Evolutionary conservation across 2,797 vertebrate genomes (phyloP), one percentile per base, ranked within the genome.

Genomic region (Amblyopsis hoosieri): DNA sequence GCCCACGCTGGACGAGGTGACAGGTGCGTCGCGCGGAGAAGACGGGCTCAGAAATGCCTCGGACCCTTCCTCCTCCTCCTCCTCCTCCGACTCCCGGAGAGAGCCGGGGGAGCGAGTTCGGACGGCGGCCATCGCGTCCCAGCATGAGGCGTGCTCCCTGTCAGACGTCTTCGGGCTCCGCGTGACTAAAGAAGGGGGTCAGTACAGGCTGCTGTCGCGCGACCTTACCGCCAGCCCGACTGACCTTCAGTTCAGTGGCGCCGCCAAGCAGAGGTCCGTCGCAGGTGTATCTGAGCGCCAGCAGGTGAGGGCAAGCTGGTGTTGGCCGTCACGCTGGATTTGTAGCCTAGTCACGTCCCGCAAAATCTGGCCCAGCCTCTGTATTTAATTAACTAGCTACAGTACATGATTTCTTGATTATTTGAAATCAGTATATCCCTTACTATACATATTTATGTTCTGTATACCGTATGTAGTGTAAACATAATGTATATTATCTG

Each of bases 151-250:
- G 19, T 93, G 94, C 76, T 87, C 92, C 0, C 92, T 97, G 2
- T 94, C 95, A 0, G 94, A 98, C 79, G 94, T 99, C 81, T 98
- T 99, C 51, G 97, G 97, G n/a, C 89, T 99, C 65, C 94, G 93
- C 76, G 85, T 98, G 81, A 96, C 91, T 80, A 92, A 94, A 68
- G 94, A 98, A 68, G 94, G 95, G 66, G 94, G 93, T 69, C 94
- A 92, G 45, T 97, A 95, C 88, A 95, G 93, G 67, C 76, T 99
- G 53, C 89, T 95, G 42, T 90, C 93, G 58, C 91, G 92, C 53
- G 95, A 98, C 72, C 91, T 93, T 29, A 92, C 92, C 1, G 88
- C 90, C n/a, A 94, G 92, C 74, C 86, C 94, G 62, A 87, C 91
- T 12, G 93, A 97, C 74, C 85, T 94, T 29, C 23, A 29, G 48